Base-by-base conservation (phyloP, 2,888 invertebrate genomes). In the Cerastis leucographa region DNA sequence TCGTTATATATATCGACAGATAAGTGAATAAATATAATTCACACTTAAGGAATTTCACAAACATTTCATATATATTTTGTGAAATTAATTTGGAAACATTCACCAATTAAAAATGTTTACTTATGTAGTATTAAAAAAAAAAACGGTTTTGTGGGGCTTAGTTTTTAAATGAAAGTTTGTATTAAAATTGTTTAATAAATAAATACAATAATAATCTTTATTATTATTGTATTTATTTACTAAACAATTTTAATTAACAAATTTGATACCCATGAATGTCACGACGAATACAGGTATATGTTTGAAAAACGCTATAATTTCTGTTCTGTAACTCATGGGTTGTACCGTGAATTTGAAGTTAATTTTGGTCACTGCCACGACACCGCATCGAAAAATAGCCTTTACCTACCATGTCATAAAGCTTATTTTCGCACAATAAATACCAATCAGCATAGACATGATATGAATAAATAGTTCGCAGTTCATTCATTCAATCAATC, bases 401-500 rank as follows among this genome's bases (percentile, higher is more conserved):
- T 35, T n/a, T 19, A 46, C 22, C 35, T 3, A 46, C 4, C 14
- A 42, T 44, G 22, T 19, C 51, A 78, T 64, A 42, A 64, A 42
- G 42, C 19, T 29, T 29, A n/a, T n/a, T 64, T 42, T 64, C 64
- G 17, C 40, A 56, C 54, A 42, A 44, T 75, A 67, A 76, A 62
- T 76, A 82, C 40, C 46, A 56, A 64, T 64, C 44, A 78, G 29
- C 35, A 5, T 51, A 83, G 22, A 69, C 40, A 51, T 65, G 65
- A 77, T 83, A 69, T 66, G 59, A 80, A 59, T 77, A 69, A 65
- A 74, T 79, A 77, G 35, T 29, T 65, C 22, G 49, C 46, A 56
- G 14, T 76, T 67, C 77, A 76, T 83, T 68, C 68, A 77, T 54
- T 54, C 62, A 67, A 7, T 11, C 44, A 19, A 29, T 42, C 35